Base-by-base conservation (phyloP, 2,113 vertebrate species). In the Chaetops frenatus region DNA sequence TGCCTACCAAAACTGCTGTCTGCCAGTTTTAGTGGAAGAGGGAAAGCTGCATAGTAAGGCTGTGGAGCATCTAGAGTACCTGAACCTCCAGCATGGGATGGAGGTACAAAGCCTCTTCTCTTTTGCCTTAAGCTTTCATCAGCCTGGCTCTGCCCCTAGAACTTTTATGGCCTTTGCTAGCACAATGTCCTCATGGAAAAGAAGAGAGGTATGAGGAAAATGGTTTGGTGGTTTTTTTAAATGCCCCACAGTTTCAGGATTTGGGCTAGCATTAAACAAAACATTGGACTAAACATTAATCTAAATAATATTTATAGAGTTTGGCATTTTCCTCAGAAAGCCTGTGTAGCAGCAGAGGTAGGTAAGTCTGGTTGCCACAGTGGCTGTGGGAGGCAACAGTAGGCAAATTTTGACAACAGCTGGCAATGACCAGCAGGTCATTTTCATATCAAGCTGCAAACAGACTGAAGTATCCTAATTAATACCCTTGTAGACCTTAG, bases 211-310 rank as follows among this genome's bases (percentile, higher is more conserved):
- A 15, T 76, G 40, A 10, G 6, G 19, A 69, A 4, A 58, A 13
- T 5, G 3, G 1, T 10, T 56, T 8, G 17, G 44, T 8, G 35
- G 36, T 54, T 25, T 36, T 79, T 28, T 3, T 0, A 9, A 53
- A 73, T 12, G 8, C 16, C 44, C 18, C 1, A 0, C 12, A 27
- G 36, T 17, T 89, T 89, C n/a, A n/a, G 27, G 36, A 69, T 89
- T 78, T 80, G n/a, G 14, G 8, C 70, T 45, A 56, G 24, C 12
- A 69, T 65, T 64, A 66, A 15, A 38, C 19, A 61, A 81, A 70
- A 70, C 23, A 50, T 53, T 53, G 58, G 70, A 65, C 33, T 81
- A 54, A 81, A 7, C 80, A 56, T 51, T 69, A 70, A 67, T 67
- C 10, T 45, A 35, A 80, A 67, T 74, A 61, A n/a, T 77, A 70